Percentiles rank a stretch among this genome's conserved stretches.
These are phyloP conservation scores for Drosophila tristis DNA, from an alignment of 1,140 invertebrate genomes.

Conservation along the genomic window DNA sequence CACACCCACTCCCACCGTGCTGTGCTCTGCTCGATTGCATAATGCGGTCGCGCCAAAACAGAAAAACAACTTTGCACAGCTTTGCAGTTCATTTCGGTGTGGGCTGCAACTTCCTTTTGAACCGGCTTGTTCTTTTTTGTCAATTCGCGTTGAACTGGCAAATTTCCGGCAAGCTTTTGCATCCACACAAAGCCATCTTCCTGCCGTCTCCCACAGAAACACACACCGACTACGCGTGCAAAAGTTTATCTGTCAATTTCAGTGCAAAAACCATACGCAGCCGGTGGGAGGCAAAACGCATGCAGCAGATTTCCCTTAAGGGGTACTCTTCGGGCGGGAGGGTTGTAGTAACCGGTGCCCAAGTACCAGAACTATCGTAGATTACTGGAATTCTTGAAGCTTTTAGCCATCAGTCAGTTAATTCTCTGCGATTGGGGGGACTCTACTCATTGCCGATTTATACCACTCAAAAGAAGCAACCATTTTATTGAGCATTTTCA, in stretches of 20 bases:
- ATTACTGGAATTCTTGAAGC: no score
- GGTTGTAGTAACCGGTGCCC: not conserved
- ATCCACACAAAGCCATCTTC: slow-evolving; percentile 54
- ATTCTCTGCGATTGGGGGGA: no score
- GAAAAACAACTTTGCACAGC: slow-evolving; percentile 61
- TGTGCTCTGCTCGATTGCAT: slow-evolving; percentile 58
- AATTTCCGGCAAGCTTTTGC: slow-evolving; percentile 58
- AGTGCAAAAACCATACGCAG: slow-evolving; percentile 25
- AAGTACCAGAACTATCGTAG: not conserved
- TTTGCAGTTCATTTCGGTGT: slow-evolving; percentile 68
- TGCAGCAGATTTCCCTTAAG: slow-evolving; percentile 10
- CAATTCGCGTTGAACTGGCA: slow-evolving; percentile 65
- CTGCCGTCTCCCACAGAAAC: slow-evolving; percentile 5
- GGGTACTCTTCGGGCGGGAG: not conserved
- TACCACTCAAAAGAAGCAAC: no score
- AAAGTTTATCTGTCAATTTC: slow-evolving; percentile 76
- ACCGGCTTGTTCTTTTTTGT: slow-evolving; percentile 40
- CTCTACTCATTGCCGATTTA: no score
- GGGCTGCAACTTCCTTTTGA: slow-evolving; percentile 40
- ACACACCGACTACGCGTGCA: slow-evolving; percentile 20
- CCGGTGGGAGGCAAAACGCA: slow-evolving; percentile 11
- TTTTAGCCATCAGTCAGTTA: no score
- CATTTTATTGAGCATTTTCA: no score
- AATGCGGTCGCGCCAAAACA: slow-evolving; percentile 58
- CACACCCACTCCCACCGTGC: slow-evolving; percentile 5